These are phyloP conservation scores for Lophius americanus DNA, from an alignment of 2,797 vertebrate genomes.

Conservation along the genomic window DNA sequence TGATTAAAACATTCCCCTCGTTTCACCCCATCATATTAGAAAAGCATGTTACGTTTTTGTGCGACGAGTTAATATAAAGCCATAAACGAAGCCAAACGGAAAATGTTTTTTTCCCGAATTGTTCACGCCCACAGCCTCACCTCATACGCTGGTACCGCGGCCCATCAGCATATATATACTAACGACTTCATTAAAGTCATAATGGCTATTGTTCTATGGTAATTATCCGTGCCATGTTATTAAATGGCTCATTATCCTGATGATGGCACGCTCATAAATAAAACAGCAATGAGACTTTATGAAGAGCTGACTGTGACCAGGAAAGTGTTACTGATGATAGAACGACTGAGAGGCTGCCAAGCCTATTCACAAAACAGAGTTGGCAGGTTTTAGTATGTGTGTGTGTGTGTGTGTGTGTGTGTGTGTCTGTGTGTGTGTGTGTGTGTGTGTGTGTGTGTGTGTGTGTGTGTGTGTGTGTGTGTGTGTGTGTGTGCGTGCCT, in stretches of 20 bases:
- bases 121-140: constrained; percentile 4
- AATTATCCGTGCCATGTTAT: constrained; percentile 63
- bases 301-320: constrained; percentile 58
- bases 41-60: constrained; percentile 2
- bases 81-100: constrained; percentile 43
- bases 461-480: constrained; percentile 8
- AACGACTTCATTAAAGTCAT: constrained; percentile 65
- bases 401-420: constrained; percentile 23
- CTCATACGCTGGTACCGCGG: constrained; percentile 15
- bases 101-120: background rate
- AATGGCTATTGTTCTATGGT: constrained; percentile 66
- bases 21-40: constrained; percentile 22
- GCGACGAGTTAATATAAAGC: constrained; percentile 28
- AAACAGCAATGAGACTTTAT: constrained; percentile 56
- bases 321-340: constrained; percentile 64
- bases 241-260: constrained; percentile 68
- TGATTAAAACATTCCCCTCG: constrained; percentile 11
- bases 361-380: constrained; percentile 46
- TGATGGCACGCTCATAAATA: constrained; percentile 63
- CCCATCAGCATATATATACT: constrained; percentile 30
- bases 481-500: constrained; percentile 1
- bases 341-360: constrained; percentile 46
- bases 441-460: constrained; percentile 4
- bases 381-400: constrained; percentile 25
- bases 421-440: constrained; percentile 9